A percentile compares a stretch with the other conserved stretches of the same genome.
These are phyloP conservation scores for Drosophila sproati DNA, from an alignment of 1,140 invertebrate species.

Conservation along the genomic window DNA sequence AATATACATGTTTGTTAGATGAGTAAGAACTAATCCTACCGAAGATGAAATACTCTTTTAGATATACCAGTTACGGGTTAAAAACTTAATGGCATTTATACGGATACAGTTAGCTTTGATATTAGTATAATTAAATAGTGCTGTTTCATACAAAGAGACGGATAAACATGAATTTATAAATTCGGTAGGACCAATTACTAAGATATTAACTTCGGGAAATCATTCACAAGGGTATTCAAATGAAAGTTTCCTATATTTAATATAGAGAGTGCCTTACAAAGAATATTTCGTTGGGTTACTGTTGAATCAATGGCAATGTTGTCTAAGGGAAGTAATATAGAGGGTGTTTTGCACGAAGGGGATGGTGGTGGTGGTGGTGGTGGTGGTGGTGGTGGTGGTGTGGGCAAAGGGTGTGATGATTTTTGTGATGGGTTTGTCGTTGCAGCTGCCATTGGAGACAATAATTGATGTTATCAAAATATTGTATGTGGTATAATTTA, in stretches of 20 bases:
- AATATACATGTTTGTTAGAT: constrained; percentile 1
- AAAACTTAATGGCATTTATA: too few relatives aligned
- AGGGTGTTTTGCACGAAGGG: neutral
- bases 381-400: neutral
- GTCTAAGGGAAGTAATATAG: constrained; percentile 21
- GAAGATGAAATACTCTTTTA: neutral
- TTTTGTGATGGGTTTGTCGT: constrained; percentile 25
- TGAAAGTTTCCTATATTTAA: constrained; percentile 6
- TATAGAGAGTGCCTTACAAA: constrained; percentile 21
- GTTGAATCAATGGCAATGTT: constrained; percentile 53
- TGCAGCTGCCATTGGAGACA: constrained; percentile 69
- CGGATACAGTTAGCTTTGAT: too few relatives aligned
- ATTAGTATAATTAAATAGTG: too few relatives aligned
- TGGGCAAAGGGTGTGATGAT: neutral
- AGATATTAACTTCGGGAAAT: too few relatives aligned
- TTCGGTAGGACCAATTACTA: too few relatives aligned
- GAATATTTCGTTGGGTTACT: constrained; percentile 36
- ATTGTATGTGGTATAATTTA: constrained; percentile 84
- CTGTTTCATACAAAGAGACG: too few relatives aligned
- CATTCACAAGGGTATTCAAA: neutral
- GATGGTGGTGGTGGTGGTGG: neutral
- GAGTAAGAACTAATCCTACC: neutral
- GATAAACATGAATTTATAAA: too few relatives aligned
- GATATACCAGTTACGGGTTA: neutral
- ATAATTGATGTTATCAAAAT: constrained; percentile 85